Percentiles rank a stretch among this genome's conserved stretches.
Evolutionary conservation across 53 echinoderm and acorn worm genomes (phyloP).

Genomic region (Echinometra lucunter): DNA sequence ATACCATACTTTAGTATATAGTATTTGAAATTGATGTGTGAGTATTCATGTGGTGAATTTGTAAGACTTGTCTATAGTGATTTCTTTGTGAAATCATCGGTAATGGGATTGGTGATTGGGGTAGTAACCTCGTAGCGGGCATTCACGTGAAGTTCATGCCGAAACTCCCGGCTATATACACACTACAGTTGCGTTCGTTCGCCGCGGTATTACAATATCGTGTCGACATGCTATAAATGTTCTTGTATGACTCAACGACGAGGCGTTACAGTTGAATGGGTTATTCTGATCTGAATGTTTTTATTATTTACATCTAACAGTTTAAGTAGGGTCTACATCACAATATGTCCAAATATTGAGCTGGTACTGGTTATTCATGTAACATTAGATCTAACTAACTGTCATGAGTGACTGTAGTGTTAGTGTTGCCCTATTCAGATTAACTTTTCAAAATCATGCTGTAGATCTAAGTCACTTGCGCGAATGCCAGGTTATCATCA

Average conservation of each 20-base stretch:
- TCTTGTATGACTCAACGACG: not conserved
- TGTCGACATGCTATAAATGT: not conserved
- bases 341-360: too few species aligned
- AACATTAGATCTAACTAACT: too few species aligned
- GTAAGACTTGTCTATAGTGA: not conserved
- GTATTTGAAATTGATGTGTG: not conserved
- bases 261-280: not conserved
- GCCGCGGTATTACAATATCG: not conserved
- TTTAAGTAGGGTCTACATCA: too few species aligned
- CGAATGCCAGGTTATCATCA: too few species aligned
- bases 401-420: too few species aligned
- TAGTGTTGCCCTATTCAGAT: too few species aligned
- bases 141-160: not conserved
- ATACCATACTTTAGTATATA: not conserved
- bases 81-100: not conserved
- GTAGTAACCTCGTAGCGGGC: not conserved
- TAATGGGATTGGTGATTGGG: not conserved
- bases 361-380: too few species aligned
- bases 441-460: too few species aligned
- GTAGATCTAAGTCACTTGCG: too few species aligned
- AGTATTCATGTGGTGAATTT: not conserved
- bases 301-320: not conserved
- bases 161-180: conserved; percentile 6
- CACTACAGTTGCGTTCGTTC: not conserved
- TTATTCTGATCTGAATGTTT: not conserved